Conservation (phyloP, 1,140 invertebrate species). For the Cecropterus lyciades region DNA sequence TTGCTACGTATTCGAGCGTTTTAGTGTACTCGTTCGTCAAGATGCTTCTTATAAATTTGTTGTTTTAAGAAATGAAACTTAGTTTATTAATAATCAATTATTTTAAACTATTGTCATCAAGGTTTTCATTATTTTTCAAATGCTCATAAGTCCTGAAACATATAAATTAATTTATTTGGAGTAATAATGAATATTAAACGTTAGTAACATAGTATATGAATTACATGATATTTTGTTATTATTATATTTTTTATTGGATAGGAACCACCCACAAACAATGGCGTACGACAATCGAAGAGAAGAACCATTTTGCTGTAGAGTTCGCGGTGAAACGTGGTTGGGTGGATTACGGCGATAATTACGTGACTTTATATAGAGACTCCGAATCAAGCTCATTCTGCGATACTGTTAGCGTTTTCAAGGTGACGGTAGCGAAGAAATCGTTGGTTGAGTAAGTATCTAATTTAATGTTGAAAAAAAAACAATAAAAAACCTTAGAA, state of each 20-base stretch:
- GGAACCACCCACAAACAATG: slow-evolving; percentile 41
- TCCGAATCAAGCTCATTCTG: slow-evolving; percentile 55
- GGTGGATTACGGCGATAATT: slow-evolving; percentile 55
- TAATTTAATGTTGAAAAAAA: too few species aligned
- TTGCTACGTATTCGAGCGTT: slow-evolving; percentile 10
- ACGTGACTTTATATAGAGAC: slow-evolving; percentile 52
- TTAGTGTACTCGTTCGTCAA: background rate
- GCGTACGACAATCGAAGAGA: slow-evolving; percentile 45
- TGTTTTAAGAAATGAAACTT: too few species aligned
- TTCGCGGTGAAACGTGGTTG: slow-evolving; percentile 53
- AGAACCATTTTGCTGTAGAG: slow-evolving; percentile 53
- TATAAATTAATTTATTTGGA: too few species aligned
- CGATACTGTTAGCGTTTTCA: slow-evolving; percentile 54
- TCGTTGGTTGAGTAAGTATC: slow-evolving; percentile 52
- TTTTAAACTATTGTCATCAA: too few species aligned
- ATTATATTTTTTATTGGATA: slow-evolving; percentile 20
- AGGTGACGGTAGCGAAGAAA: slow-evolving; percentile 53
- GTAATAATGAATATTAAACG: too few species aligned
- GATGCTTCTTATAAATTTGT: too few species aligned
- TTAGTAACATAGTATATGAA: too few species aligned
- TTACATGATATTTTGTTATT: background rate
- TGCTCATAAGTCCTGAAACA: too few species aligned
- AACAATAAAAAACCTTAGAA: too few species aligned
- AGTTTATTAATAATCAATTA: too few species aligned
- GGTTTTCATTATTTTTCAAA: too few species aligned